These are phyloP conservation scores for Plebejus argus DNA, from an alignment of 2,888 invertebrate species.

Conservation along the genomic window DNA sequence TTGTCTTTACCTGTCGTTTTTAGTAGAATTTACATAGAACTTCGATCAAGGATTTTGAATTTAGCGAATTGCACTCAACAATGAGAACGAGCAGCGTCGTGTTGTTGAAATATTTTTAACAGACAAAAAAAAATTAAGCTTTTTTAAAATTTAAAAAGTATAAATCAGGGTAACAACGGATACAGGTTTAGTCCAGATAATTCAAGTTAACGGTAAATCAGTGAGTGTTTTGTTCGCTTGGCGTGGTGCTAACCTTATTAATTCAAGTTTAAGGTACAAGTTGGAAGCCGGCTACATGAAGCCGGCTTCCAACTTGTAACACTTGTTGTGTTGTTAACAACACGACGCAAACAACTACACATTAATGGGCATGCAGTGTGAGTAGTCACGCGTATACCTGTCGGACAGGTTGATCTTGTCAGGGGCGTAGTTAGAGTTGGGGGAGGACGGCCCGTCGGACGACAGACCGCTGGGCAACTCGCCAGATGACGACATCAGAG, in stretches of 20 bases:
- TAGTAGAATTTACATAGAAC: neutral
- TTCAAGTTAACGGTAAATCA: neutral
- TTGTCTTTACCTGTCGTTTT: too few relatives aligned
- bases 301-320: too few relatives aligned
- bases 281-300: too few relatives aligned
- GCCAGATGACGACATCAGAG: conserved; percentile 83
- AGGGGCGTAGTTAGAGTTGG: conserved; percentile 81
- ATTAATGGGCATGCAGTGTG: neutral
- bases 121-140: too few relatives aligned
- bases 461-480: conserved; percentile 83
- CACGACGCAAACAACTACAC: neutral
- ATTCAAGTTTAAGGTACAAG: too few relatives aligned
- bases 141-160: too few relatives aligned
- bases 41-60: conserved; percentile 20
- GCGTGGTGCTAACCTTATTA: neutral
- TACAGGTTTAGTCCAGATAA: neutral
- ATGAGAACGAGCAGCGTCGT: conserved; percentile 27
- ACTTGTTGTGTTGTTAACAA: too few relatives aligned
- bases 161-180: neutral
- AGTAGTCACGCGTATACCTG: conserved; percentile 52
- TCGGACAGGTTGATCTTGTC: conserved; percentile 54
- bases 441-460: conserved; percentile 90
- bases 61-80: conserved; percentile 10
- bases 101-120: conserved; percentile 28
- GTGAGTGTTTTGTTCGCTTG: neutral